Evolutionary conservation across 2,888 invertebrate species (phyloP).

Genomic region (Epinotia demarniana): DNA sequence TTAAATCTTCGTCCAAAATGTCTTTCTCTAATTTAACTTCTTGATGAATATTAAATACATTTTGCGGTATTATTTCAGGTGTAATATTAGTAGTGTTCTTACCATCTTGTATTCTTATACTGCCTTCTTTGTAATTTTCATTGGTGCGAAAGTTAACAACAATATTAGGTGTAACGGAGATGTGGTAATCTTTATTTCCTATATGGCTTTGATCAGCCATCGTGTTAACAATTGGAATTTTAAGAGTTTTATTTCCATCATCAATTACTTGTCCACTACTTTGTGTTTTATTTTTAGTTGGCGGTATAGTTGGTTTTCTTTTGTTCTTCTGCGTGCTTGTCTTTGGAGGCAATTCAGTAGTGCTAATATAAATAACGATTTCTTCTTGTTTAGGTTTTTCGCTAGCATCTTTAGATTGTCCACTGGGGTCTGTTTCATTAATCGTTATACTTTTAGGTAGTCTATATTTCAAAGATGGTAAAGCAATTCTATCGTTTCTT

Average conservation of each 20-base stretch:
- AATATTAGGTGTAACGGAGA: slow-evolving; percentile 78
- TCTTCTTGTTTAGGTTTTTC: slow-evolving; percentile 61
- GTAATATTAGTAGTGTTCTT: slow-evolving; percentile 57
- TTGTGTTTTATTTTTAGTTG: slow-evolving; percentile 56
- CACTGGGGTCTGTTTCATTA: slow-evolving; percentile 53
- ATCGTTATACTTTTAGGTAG: slow-evolving; percentile 68
- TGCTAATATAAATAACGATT: slow-evolving; percentile 67
- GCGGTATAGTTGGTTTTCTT: slow-evolving; percentile 55
- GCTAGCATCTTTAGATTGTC: slow-evolving; percentile 33
- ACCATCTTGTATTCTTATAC: slow-evolving; percentile 68
- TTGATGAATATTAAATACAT: slow-evolving; percentile 78
- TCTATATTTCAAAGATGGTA: slow-evolving; percentile 73
- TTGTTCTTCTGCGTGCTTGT: slow-evolving; percentile 64
- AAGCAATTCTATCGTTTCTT: slow-evolving; percentile 77
- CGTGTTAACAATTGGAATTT: slow-evolving; percentile 64
- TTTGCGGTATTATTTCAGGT: slow-evolving; percentile 59
- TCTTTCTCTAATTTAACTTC: slow-evolving; percentile 72
- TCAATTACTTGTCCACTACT: slow-evolving; percentile 52
- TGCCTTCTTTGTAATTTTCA: slow-evolving; percentile 72
- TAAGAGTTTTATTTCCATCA: slow-evolving; percentile 49
- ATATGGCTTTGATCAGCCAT: slow-evolving; percentile 80
- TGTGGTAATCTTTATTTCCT: slow-evolving; percentile 78
- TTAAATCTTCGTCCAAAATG: slow-evolving; percentile 47
- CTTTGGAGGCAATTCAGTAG: slow-evolving; percentile 57
- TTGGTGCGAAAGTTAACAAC: slow-evolving; percentile 78